These are phyloP conservation scores for Diaphora mendica DNA, from an alignment of 2,888 invertebrate species.

Conservation along the genomic window DNA sequence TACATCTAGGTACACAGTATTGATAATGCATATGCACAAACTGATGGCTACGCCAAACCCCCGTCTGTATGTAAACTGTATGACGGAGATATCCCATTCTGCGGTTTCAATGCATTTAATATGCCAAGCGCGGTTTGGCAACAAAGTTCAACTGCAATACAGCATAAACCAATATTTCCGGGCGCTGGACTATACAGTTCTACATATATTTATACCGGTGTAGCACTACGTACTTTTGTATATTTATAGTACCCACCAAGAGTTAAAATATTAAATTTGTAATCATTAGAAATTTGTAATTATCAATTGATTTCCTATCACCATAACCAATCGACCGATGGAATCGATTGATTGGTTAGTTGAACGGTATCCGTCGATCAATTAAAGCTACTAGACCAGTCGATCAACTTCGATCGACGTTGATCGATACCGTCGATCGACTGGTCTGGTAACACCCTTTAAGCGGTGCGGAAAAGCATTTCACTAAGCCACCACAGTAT, in stretches of 20 bases:
- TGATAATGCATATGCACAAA: background rate
- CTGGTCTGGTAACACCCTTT: too few species aligned
- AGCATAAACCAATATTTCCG: conserved; percentile 1
- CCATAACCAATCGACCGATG: too few species aligned
- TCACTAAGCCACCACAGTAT: too few species aligned
- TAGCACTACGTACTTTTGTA: background rate
- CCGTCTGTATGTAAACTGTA: background rate
- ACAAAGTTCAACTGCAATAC: conserved; percentile 16
- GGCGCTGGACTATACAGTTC: background rate
- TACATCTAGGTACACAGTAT: background rate
- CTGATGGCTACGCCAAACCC: background rate
- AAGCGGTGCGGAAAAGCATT: too few species aligned
- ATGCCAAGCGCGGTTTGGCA: conserved; percentile 41
- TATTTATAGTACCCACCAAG: background rate
- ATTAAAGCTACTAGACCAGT: too few species aligned
- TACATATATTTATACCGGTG: background rate
- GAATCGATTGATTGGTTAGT: too few species aligned
- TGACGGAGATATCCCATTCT: background rate
- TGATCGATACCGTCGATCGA: too few species aligned
- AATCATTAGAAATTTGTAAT: too few species aligned
- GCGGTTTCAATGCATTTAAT: conserved; percentile 16
- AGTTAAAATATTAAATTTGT: too few species aligned
- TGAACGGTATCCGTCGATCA: too few species aligned
- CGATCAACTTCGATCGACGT: too few species aligned
- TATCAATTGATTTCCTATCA: too few species aligned